These are phyloP conservation scores for Scaptomyza parva DNA, from an alignment of 2,888 invertebrate genomes.

Conservation along the genomic window DNA sequence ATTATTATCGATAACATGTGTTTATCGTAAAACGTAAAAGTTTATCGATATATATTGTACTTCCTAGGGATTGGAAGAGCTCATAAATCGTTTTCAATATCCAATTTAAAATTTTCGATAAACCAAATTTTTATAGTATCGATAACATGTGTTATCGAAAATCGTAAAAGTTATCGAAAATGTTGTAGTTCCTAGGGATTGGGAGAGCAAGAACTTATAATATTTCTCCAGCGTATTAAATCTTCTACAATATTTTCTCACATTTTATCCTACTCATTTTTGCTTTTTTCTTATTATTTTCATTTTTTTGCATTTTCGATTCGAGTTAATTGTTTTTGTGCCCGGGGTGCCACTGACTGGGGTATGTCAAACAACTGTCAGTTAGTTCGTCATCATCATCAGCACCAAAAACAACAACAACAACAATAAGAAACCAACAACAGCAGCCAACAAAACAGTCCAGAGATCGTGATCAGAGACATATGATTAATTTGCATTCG, in stretches of 20 bases:
- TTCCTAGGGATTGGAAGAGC: too few relatives aligned
- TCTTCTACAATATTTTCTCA: not conserved
- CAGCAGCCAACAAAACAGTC: constrained; percentile 21
- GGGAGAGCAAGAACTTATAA: too few relatives aligned
- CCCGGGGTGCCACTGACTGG: constrained; percentile 74
- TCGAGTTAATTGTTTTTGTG: constrained; percentile 75
- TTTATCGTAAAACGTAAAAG: too few relatives aligned
- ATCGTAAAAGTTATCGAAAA: too few relatives aligned
- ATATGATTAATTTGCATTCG: constrained; percentile 77
- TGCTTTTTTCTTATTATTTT: not conserved
- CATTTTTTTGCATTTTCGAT: constrained; percentile 73
- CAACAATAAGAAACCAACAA: constrained; percentile 18
- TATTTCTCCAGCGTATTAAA: constrained; percentile 26
- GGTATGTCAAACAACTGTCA: constrained; percentile 80
- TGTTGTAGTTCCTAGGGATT: too few relatives aligned
- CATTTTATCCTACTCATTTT: constrained; percentile 4
- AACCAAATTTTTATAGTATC: too few relatives aligned
- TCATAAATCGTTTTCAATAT: too few relatives aligned
- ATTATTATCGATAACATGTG: too few relatives aligned
- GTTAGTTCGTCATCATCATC: constrained; percentile 75
- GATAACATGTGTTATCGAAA: too few relatives aligned
- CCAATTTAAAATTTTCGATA: too few relatives aligned
- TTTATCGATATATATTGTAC: too few relatives aligned
- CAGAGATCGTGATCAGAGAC: constrained; percentile 60
- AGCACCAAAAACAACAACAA: constrained; percentile 24